Conservation (phyloP, 2,797 vertebrate species). For the Rhinophrynus dorsalis region DNA sequence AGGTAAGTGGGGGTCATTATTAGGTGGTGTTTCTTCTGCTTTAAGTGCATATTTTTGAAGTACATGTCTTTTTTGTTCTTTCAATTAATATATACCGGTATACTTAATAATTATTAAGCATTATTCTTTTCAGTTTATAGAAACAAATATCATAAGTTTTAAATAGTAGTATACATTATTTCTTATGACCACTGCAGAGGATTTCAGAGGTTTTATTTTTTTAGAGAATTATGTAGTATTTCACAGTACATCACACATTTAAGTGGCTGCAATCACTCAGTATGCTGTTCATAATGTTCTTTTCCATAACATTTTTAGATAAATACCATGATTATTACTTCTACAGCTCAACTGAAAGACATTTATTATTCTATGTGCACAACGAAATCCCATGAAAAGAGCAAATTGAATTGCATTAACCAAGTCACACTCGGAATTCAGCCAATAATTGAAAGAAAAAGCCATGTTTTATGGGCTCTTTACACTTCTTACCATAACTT, state of each 20-base stretch:
- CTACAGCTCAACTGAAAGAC: conserved; percentile 37
- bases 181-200: no score
- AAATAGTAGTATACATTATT: no score
- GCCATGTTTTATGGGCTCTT: conserved; percentile 21
- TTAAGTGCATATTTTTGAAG: no score
- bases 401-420: conserved; percentile 24
- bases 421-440: conserved; percentile 17
- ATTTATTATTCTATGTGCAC: neutral
- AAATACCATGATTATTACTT: conserved; percentile 50
- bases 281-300: conserved; percentile 39
- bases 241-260: conserved; percentile 41
- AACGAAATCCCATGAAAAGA: conserved; percentile 34
- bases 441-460: conserved; percentile 30
- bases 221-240: conserved; percentile 21
- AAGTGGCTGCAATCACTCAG: conserved; percentile 42
- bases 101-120: no score
- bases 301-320: conserved; percentile 44
- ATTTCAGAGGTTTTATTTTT: conserved; percentile 4
- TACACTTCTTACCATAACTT: conserved; percentile 49
- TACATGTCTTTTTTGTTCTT: no score
- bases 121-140: no score
- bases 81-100: no score
- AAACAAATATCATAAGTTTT: no score
- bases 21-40: no score
- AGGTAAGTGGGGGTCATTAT: no score